A percentile compares a stretch with the other conserved stretches of the same genome.
Conservation (phyloP, 1,140 invertebrate genomes). For the Lordiphosa collinella region DNA sequence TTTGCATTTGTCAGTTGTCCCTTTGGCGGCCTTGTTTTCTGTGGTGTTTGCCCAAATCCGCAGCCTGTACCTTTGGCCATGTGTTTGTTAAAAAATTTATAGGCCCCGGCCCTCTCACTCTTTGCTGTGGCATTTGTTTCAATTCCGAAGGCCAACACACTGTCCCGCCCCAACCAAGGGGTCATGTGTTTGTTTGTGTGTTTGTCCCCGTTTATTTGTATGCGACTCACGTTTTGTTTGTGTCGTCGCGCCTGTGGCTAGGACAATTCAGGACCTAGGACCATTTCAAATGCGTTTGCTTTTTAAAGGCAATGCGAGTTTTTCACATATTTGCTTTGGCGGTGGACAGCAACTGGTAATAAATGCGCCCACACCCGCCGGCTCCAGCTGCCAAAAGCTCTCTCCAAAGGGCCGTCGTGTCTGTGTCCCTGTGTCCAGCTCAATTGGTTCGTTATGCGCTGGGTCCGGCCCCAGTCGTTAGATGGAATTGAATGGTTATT, state of each 20-base stretch:
- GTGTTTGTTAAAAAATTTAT: slow-evolving; percentile 76
- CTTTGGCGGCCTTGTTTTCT: slow-evolving; percentile 47
- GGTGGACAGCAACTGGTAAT: slow-evolving; percentile 60
- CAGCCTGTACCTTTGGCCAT: slow-evolving; percentile 54
- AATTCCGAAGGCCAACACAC: slow-evolving; percentile 42
- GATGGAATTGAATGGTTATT: slow-evolving; percentile 77
- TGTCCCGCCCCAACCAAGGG: not conserved
- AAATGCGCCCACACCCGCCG: slow-evolving; percentile 57
- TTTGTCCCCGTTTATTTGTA: slow-evolving; percentile 65
- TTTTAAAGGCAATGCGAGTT: slow-evolving; percentile 60
- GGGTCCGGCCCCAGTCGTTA: slow-evolving; percentile 57
- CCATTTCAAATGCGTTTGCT: slow-evolving; percentile 59
- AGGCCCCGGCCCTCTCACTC: slow-evolving; percentile 35
- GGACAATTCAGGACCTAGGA: slow-evolving; percentile 26
- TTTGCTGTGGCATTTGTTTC: slow-evolving; percentile 70
- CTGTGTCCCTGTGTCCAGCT: slow-evolving; percentile 44
- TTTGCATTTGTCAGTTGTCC: slow-evolving; percentile 58
- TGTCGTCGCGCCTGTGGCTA: slow-evolving; percentile 71
- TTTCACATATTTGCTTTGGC: slow-evolving; percentile 49
- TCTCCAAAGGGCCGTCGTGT: slow-evolving; percentile 14
- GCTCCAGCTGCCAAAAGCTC: not conserved
- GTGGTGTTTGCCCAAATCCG: slow-evolving; percentile 20
- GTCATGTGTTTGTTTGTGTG: slow-evolving; percentile 10
- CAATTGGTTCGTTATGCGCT: slow-evolving; percentile 72
- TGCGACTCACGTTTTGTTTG: slow-evolving; percentile 73